phyloP scores from a whole-genome alignment of 2,888 invertebrate genomes.

The Phymatocera aterrima region DNA sequence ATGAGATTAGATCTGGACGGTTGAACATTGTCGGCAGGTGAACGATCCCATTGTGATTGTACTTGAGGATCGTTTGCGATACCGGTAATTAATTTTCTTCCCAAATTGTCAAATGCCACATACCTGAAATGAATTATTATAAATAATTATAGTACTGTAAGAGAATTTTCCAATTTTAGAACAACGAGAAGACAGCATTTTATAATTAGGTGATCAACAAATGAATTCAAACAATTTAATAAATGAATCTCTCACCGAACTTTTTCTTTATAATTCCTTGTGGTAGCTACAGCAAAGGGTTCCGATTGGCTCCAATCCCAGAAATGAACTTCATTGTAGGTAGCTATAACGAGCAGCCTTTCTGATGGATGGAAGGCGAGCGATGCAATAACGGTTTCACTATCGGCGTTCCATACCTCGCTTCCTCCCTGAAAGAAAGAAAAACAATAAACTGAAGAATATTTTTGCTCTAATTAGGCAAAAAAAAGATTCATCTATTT shows the following conservation, averaged over 20 bases:
- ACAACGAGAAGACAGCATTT: neutral
- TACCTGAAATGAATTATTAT: constrained; percentile 77
- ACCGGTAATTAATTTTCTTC: constrained; percentile 89
- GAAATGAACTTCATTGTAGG: constrained; percentile 89
- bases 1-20: constrained; percentile 15
- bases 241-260: constrained; percentile 79
- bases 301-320: constrained; percentile 92
- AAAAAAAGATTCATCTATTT: no score
- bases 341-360: constrained; percentile 89
- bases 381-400: constrained; percentile 87
- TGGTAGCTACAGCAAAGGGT: constrained; percentile 85
- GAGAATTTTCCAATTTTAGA: neutral
- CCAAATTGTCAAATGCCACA: constrained; percentile 89
- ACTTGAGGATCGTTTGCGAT: constrained; percentile 81
- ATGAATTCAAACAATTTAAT: neutral
- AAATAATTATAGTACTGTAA: neutral
- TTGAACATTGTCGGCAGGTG: constrained; percentile 53
- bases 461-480: no score
- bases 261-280: constrained; percentile 87
- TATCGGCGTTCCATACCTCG: constrained; percentile 87
- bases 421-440: constrained; percentile 83
- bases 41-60: constrained; percentile 77
- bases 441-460: no score
- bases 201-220: neutral
- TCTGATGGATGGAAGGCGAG: constrained; percentile 92